Conservation (phyloP, 92 coral and sea anemone genomes). For the Heteractis magnifica region DNA sequence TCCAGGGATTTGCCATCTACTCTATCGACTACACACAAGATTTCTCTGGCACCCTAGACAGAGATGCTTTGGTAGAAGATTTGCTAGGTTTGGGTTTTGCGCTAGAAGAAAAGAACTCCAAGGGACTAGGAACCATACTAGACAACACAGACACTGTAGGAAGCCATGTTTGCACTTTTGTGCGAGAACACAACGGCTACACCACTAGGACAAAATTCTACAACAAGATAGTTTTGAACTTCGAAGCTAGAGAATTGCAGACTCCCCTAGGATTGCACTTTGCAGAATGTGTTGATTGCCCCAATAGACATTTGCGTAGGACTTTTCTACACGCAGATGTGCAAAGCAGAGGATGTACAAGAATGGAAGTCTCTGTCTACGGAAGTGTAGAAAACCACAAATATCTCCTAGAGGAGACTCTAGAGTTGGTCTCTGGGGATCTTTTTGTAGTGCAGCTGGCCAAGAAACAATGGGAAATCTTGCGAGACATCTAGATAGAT, state of each 20-base stretch:
- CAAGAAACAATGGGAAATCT: no score
- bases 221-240: not conserved
- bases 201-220: not conserved
- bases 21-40: no score
- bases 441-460: no score
- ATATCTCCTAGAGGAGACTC: no score
- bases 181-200: not conserved
- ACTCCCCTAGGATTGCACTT: not conserved
- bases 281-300: not conserved
- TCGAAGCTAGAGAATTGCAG: not conserved
- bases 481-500: no score
- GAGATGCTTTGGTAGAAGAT: not conserved
- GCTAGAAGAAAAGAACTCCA: not conserved
- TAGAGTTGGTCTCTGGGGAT: no score
- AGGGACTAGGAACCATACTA: not conserved
- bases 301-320: not conserved
- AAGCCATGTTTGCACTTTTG: not conserved
- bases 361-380: no score
- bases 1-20: not conserved
- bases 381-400: no score
- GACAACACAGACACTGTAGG: slow-evolving; percentile 1
- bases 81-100: not conserved
- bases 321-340: not conserved
- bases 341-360: no score
- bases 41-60: no score